Conservation (phyloP, 64 coral and sea anemone species). For the Montipora foliosa region DNA sequence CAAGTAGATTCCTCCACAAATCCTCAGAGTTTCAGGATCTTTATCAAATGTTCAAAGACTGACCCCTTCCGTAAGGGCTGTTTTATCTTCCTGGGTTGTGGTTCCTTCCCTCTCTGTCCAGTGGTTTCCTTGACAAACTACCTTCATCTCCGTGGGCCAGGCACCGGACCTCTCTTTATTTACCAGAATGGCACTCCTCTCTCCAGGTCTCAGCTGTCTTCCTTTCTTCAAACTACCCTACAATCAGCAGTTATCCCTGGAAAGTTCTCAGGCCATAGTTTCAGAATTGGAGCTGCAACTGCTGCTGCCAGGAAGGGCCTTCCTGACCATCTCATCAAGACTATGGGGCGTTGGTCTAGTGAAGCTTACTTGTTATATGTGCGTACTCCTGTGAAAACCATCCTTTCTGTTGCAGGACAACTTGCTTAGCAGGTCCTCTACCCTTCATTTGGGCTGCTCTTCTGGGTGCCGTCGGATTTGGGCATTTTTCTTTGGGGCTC, state of each 20-base stretch:
- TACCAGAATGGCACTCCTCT: too few relatives aligned
- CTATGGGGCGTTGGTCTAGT: not conserved
- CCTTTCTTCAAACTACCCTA: too few relatives aligned
- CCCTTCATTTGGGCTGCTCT: not conserved
- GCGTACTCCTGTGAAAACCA: not conserved
- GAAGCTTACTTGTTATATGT: conserved; percentile 12
- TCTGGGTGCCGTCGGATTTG: not conserved
- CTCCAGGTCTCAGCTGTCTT: too few relatives aligned
- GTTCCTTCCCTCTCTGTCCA: conserved; percentile 8
- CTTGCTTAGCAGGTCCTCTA: not conserved
- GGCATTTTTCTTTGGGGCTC: not conserved
- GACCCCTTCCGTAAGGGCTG: conserved; percentile 24
- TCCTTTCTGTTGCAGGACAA: not conserved
- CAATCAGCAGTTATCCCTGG: too few relatives aligned
- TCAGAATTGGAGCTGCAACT: too few relatives aligned
- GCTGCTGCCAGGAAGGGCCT: too few relatives aligned
- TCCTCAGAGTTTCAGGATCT: conserved; percentile 18
- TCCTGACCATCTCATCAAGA: too few relatives aligned
- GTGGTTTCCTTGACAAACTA: conserved; percentile 4
- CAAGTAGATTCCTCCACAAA: not conserved
- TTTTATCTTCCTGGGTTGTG: conserved; percentile 14
- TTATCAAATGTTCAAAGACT: conserved; percentile 11
- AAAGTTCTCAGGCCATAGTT: too few relatives aligned
- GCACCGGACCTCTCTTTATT: too few relatives aligned
- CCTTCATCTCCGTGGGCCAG: not conserved